phyloP scores from a whole-genome alignment of 2,113 vertebrate species.

The Heloderma charlesbogerti region DNA sequence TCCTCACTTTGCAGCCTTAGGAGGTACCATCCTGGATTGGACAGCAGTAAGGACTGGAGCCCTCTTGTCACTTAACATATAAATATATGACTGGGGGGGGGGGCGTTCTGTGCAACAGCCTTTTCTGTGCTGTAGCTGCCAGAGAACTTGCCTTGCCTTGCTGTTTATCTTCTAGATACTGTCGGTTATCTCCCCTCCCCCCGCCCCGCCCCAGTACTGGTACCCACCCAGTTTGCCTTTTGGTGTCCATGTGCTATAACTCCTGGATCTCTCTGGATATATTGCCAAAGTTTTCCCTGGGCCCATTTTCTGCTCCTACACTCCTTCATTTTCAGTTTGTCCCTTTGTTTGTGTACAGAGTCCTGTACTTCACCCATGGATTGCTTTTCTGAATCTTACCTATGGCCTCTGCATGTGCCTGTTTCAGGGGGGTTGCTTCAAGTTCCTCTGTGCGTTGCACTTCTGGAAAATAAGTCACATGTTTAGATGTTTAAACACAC shows the following conservation, averaged over 20 bases:
- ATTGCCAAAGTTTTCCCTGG: not conserved
- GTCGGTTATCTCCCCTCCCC: too few relatives aligned
- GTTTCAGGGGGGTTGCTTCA: not conserved
- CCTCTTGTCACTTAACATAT: not conserved
- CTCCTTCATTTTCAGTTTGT: not conserved
- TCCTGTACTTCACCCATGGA: not conserved
- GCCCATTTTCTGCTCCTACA: not conserved
- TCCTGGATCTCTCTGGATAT: not conserved
- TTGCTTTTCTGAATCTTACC: not conserved
- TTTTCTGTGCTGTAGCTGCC: not conserved
- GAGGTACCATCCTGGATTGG: not conserved
- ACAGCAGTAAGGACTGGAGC: not conserved
- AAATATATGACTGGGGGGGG: too few relatives aligned
- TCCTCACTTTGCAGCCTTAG: not conserved
- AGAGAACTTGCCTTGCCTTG: not conserved
- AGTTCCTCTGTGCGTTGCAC: not conserved
- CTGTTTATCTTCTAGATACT: not conserved
- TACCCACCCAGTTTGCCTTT: not conserved
- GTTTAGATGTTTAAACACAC: conserved; percentile 19
- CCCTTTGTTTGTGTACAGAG: not conserved
- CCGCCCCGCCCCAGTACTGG: not conserved
- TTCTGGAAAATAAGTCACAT: not conserved
- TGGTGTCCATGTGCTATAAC: not conserved
- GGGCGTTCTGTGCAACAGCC: too few relatives aligned
- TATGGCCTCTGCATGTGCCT: not conserved